Base-by-base conservation (phyloP, 2,888 invertebrate species). In the Hirtodrosophila trivittata region DNA sequence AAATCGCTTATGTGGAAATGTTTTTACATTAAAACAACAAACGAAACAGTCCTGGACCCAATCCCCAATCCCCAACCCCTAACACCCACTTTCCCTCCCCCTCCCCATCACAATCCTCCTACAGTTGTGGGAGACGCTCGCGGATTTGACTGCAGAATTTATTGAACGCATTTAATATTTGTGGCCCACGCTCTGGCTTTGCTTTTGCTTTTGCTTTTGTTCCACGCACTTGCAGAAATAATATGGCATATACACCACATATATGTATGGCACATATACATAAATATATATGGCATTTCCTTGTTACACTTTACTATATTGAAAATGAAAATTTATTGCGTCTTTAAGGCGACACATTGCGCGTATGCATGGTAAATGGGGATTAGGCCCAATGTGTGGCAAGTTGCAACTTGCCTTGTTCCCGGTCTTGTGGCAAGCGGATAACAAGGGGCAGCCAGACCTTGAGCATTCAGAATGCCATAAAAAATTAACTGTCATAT, bases 291-390 rank as follows among this genome's bases (percentile, higher is more conserved):
- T 28, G 5, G 59, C 57, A 65, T 75, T 64, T 76, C 30, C 75
- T 52, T 64, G 75, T 80, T 78, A 75, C 67, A 58, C 35, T 18
- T 35, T 30, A 65, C 18, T 64, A 47, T 74, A 77, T 83, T 75
- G 81, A 78, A 78, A 82, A 82, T 81, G 82, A 78, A 70, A 83
- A 82, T 82, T 82, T 83, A 82, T 82, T 65, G 78, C 83, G 65
- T 73, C 78, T 80, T 83, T 65, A 81, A 72, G 78, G 69, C 83
- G 83, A 81, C 78, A 83, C 65, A 82, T 77, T 81, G n/a, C 77
- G 78, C 65, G 64, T 66, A 66, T 77, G 81, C 67, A 75, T 77
- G 76, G 63, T 74, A 81, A 78, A 80, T 64, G 75, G 63, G 80
- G 80, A 82, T 82, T 77, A 78, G 81, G 60, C 59, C 25, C 56